phyloP scores from a whole-genome alignment of 2,888 invertebrate genomes.

The Drosophila neutralis region DNA sequence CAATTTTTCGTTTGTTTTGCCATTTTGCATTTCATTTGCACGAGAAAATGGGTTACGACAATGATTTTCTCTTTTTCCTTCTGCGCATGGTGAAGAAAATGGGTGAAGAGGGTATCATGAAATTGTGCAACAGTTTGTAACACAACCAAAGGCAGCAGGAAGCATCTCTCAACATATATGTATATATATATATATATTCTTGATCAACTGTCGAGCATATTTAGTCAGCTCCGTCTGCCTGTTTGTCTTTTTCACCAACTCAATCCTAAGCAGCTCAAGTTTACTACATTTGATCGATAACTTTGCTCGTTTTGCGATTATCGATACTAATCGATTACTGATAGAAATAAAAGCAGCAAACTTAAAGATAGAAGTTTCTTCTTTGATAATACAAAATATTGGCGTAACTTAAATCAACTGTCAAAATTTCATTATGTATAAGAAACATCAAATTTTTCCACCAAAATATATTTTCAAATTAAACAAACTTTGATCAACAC shows the following conservation, averaged over 20 bases:
- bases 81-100: neutral
- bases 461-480: neutral
- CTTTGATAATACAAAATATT: fast-evolving
- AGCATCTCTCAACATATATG: neutral
- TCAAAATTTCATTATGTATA: neutral
- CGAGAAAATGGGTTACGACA: conserved; percentile 61
- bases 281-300: neutral
- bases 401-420: neutral
- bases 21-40: conserved; percentile 61
- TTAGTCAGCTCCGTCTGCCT: neutral
- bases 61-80: conserved; percentile 66
- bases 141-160: neutral
- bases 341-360: neutral
- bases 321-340: neutral
- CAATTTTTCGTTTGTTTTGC: conserved; percentile 42
- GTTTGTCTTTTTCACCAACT: neutral
- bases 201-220: neutral
- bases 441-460: neutral
- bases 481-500: neutral
- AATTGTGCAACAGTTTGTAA: conserved; percentile 1
- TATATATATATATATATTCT: neutral
- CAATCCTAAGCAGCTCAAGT: neutral
- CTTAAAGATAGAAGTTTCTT: neutral
- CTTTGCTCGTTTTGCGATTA: neutral
- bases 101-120: neutral